A percentile compares a stretch with the other conserved stretches of the same genome.
phyloP scores from a whole-genome alignment of 2,113 vertebrate genomes.

The Lampris megalopsis region DNA sequence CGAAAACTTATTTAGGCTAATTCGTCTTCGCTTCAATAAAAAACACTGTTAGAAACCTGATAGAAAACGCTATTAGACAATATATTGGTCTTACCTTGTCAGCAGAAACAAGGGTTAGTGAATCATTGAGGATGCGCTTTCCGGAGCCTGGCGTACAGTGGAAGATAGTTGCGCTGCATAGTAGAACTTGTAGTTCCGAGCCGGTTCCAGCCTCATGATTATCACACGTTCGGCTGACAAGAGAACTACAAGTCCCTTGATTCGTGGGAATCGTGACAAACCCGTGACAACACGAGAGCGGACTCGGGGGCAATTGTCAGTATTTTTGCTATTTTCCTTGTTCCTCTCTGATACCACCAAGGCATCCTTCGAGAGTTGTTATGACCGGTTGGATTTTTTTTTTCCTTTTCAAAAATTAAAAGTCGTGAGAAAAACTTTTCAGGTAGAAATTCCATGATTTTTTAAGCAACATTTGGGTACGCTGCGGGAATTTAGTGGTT shows the following conservation, averaged over 20 bases:
- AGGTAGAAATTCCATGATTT: too few relatives aligned
- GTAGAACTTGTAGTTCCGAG: slow-evolving; percentile 65
- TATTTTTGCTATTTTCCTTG: background rate
- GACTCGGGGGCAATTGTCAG: background rate
- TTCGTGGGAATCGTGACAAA: slow-evolving; percentile 14
- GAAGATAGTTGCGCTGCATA: slow-evolving; percentile 11
- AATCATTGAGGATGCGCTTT: slow-evolving; percentile 48
- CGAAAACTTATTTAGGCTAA: background rate
- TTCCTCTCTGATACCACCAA: background rate
- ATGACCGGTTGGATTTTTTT: too few relatives aligned
- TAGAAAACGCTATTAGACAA: slow-evolving; percentile 27
- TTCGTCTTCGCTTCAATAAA: background rate
- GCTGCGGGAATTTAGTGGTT: background rate
- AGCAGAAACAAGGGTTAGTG: background rate
- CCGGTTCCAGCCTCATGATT: background rate
- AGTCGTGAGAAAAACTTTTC: too few relatives aligned
- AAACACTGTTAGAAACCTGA: background rate
- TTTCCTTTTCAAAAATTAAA: too few relatives aligned
- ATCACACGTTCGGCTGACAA: rapidly evolving
- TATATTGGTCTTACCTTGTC: slow-evolving; percentile 36
- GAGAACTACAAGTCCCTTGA: slow-evolving; percentile 60
- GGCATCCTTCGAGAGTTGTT: background rate
- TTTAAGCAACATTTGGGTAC: background rate
- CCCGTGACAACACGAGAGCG: slow-evolving; percentile 49
- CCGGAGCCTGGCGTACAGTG: slow-evolving; percentile 13